Evolutionary conservation across 2,797 vertebrate species (phyloP), one percentile per base, ranked within the genome.

Genomic region (Sarcoramphus papa): DNA sequence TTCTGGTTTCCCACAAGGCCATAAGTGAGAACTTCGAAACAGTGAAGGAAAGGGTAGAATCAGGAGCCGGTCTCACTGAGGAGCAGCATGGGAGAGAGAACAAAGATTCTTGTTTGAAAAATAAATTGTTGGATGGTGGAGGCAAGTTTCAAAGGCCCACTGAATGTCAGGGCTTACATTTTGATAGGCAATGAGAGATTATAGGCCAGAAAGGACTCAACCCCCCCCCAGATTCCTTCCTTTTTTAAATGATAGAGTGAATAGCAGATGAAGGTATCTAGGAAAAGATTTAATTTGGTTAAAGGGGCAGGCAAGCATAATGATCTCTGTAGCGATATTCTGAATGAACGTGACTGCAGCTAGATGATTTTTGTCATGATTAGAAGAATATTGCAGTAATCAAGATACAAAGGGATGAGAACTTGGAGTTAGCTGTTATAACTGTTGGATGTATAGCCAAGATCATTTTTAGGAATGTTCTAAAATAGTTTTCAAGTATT

Each of bases 181-280:
- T 37, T 72, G 21, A 60, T n/a, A 81, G 13, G 7, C 18, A 62
- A 19, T 62, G 37, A 64, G 76, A 72, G 7, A 43, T 63, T 69
- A 45, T 25, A 72, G 22, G 23, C 18, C 20, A 80, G 31, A 80
- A 95, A 73, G 8, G 23, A 23, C 18, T 43, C 15, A 10, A n/a
- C n/a, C 24, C 16, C 0, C 0, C 0, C 5, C 14, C 15, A 18
- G 14, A 69, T 48, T 25, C 4, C 3, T 57, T 83, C 25, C 7
- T 76, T 90, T 70, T 87, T 51, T 6, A 64, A 62, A 11, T 54
- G 14, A 62, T 33, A 33, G 24, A 80, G 72, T 75, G 19, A 85
- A 37, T 37, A 82, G 37, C 0, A 0, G 6, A 37, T 83, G 31
- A 73, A 88, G 25, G 3, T 40, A 47, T 33, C 33, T 67, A 35